Evolutionary conservation across 2,797 vertebrate genomes (phyloP).

Genomic region (Anisognathus igniventris): DNA sequence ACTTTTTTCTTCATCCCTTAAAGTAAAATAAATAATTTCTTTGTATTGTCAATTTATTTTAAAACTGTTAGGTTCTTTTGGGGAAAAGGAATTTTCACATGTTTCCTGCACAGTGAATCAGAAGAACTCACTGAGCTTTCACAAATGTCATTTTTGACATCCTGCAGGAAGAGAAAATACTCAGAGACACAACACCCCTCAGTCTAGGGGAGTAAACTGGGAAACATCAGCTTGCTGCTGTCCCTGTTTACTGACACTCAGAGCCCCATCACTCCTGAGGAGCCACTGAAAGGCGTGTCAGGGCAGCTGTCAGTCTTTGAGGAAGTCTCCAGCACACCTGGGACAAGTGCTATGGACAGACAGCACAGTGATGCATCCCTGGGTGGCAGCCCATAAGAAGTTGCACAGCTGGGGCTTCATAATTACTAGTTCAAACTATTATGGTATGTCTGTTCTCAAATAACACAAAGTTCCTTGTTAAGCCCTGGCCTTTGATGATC

Average conservation of each 20-base stretch:
- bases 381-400: not conserved
- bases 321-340: not conserved
- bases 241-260: not conserved
- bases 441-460: not conserved
- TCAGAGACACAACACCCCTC: fast-evolving
- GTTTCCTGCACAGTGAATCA: not conserved
- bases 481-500: not conserved
- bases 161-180: not conserved
- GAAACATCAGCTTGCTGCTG: not conserved
- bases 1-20: not conserved
- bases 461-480: not conserved
- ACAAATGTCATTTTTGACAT: not conserved
- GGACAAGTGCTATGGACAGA: not conserved
- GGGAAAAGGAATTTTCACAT: not conserved
- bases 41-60: not conserved
- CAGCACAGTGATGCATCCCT: fast-evolving
- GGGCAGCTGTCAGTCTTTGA: not conserved
- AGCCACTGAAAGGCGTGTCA: not conserved
- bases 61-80: not conserved
- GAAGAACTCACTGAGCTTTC: not conserved
- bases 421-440: not conserved
- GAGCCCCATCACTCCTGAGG: fast-evolving
- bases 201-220: not conserved
- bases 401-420: not conserved
- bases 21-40: not conserved